Percentiles rank a stretch among this genome's conserved stretches.
phyloP scores from a whole-genome alignment of 2,797 vertebrate genomes.

The Cetoscarus ocellatus region DNA sequence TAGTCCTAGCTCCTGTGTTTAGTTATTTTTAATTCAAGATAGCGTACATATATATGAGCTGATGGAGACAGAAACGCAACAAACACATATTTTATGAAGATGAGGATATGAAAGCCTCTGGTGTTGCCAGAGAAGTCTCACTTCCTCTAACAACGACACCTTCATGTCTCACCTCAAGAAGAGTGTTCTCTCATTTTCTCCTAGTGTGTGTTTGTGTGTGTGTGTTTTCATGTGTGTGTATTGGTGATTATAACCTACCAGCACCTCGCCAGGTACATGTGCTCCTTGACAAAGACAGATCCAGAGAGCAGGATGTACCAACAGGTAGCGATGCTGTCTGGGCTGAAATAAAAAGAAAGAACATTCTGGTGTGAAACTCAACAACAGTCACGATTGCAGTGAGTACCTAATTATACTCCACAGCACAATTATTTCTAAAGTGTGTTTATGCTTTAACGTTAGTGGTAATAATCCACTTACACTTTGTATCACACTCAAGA shows the following conservation, averaged over 20 bases:
- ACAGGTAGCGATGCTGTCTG: conserved; percentile 92
- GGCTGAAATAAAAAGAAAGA: conserved; percentile 82
- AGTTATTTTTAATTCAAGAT: too few relatives aligned
- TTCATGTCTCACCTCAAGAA: conserved; percentile 14
- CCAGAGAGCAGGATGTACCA: conserved; percentile 97
- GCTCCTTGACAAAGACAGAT: conserved; percentile 95
- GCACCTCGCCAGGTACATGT: conserved; percentile 93
- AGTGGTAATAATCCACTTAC: not conserved
- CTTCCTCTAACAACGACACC: conserved; percentile 4
- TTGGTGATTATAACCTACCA: conserved; percentile 78
- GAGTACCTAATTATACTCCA: not conserved
- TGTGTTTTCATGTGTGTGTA: conserved; percentile 6
- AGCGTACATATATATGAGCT: not conserved
- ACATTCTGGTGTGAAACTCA: conserved; percentile 17
- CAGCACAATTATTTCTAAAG: not conserved
- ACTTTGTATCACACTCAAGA: not conserved
- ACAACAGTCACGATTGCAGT: not conserved
- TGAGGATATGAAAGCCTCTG: not conserved
- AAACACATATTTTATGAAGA: conserved; percentile 15
- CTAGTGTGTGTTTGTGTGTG: not conserved
- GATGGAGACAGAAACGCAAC: not conserved
- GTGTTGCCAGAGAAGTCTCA: conserved; percentile 25
- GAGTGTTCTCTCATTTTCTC: not conserved
- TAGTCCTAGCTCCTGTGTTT: too few relatives aligned
- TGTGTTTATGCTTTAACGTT: not conserved